Base-by-base conservation (phyloP, 1,140 invertebrate genomes). In the Ceratina calcarata region DNA sequence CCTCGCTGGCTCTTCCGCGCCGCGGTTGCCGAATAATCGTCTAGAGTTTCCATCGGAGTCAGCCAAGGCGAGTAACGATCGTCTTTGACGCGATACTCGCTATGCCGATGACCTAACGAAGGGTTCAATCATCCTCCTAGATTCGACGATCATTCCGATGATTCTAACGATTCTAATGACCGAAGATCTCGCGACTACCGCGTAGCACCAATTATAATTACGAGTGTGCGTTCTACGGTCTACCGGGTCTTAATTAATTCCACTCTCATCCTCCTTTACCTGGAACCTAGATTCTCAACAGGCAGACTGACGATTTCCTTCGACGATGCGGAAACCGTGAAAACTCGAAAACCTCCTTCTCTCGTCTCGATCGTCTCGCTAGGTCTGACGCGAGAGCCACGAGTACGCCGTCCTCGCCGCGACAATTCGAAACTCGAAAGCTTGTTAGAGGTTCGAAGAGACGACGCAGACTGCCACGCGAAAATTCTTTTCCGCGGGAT, bases 151-250 rank as follows among this genome's bases (percentile, higher is more conserved):
- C 62, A 32, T 45, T 37, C 20, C 64, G n/a, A 37, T 37, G 32
- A 37, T 37, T 37, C 32, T 6, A 37, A 37, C 37, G 32, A 49
- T 57, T 32, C 67, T 57, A 57, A 69, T 8, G 53, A 57, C 55
- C 24, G 53, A 55, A 57, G 16, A 69, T 69, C 67, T 57, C 51
- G 18, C 37, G 27, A 22, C 18, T 8, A 6, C 7, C 24, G n/a
- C 55, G 4, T 32, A 37, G 13, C 27, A 3, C 27, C 20, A 71
- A 71, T 71, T 71, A 71, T 24, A 71, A 71, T 71, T 22, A 71
- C 55, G 12, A 71, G 53, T 58, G 53, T 55, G 12, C 55, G 55
- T 7, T 45, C 27, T 66, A 16, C 32, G 20, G 27, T 1, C 13
- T 20, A 2, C 15, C 55, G 32, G 18, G 55, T 2, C 55, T 58